Evolutionary conservation across 1,140 invertebrate genomes (phyloP), one percentile per base, ranked within the genome.

Genomic region (Campoletis sonorensis): DNA sequence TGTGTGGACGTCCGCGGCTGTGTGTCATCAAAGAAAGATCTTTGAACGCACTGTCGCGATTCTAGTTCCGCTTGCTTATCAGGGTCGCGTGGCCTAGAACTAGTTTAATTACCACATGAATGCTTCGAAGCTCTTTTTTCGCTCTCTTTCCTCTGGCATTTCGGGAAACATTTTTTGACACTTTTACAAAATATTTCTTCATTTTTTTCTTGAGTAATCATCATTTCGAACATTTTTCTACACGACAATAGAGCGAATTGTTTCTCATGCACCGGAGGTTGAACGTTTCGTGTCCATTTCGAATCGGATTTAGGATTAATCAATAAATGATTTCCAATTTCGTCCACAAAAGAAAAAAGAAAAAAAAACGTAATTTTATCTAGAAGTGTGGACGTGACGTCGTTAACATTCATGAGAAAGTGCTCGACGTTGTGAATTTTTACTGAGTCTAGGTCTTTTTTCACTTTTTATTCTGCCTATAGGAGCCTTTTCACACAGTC

Each of bases 11-110:
- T n/a, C n/a, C 18, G 49, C 18, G 49, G 49, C 4, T 54, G 40
- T 54, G 51, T 21, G 8, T 45, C 40, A 45, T 45, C 40, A 58
- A n/a, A 64, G 61, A 27, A 23, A 77, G 54, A 61, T 77, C 51
- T 37, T 0, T 1, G 15, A 21, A 64, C 23, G 15, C 23, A 23
- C 70, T 33, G 7, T 72, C 18, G 40, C 18, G 37, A 49, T 72
- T 77, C 51, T 37, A 77, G 54, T 77, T 77, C 73, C 73, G 26
- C 73, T 16, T n/a, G 26, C 27, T 5, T 61, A 77, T 77, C 51
- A 77, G 73, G 73, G 73, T 27, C 73, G 54, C 73, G 54, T 64
- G 73, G 51, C 73, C 73, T 77, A 54, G 73, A 77, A 77, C 51
- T 77, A 77, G 73, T 33, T 77, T 18, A 61, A 58, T n/a, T 27